phyloP scores from a whole-genome alignment of 1,140 invertebrate species.

The Drosophila murphyi region DNA sequence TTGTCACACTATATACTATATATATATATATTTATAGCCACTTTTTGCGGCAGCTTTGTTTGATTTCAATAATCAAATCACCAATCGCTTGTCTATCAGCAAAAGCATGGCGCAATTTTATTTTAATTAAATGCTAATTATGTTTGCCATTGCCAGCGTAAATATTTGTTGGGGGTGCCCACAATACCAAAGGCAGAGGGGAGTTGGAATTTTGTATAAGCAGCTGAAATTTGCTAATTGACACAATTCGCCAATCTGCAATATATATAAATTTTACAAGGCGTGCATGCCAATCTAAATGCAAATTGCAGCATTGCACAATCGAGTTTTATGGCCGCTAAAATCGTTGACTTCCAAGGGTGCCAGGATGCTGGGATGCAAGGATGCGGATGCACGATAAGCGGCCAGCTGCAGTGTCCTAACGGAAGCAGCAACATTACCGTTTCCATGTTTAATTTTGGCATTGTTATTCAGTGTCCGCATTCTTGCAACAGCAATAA shows the following conservation, averaged over 20 bases:
- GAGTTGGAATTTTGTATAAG: conserved; percentile 1
- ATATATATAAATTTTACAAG: background rate
- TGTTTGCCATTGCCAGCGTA: conserved; percentile 64
- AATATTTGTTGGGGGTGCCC: conserved; percentile 59
- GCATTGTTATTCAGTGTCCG: conserved; percentile 22
- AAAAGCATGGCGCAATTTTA: conserved; percentile 64
- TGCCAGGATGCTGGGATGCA: conserved; percentile 14
- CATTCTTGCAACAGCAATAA: conserved; percentile 21
- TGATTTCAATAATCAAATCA: conserved; percentile 80
- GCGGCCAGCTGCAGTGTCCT: conserved; percentile 22
- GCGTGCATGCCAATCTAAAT: conserved; percentile 64
- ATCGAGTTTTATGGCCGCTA: conserved; percentile 51
- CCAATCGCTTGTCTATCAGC: conserved; percentile 70
- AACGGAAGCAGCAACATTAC: conserved; percentile 27
- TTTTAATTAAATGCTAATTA: conserved; percentile 83
- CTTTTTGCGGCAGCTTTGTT: conserved; percentile 64
- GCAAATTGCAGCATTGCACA: conserved; percentile 56
- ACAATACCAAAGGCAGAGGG: conserved; percentile 11
- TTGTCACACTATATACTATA: background rate
- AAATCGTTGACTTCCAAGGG: conserved; percentile 10
- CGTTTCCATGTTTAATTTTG: conserved; percentile 59
- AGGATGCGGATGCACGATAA: conserved; percentile 44
- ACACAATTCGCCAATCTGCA: conserved; percentile 6
- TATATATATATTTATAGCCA: conserved; percentile 15
- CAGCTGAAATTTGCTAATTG: conserved; percentile 49